These are phyloP conservation scores for Setipinna tenuifilis DNA, from an alignment of 2,797 vertebrate genomes.

Conservation along the genomic window DNA sequence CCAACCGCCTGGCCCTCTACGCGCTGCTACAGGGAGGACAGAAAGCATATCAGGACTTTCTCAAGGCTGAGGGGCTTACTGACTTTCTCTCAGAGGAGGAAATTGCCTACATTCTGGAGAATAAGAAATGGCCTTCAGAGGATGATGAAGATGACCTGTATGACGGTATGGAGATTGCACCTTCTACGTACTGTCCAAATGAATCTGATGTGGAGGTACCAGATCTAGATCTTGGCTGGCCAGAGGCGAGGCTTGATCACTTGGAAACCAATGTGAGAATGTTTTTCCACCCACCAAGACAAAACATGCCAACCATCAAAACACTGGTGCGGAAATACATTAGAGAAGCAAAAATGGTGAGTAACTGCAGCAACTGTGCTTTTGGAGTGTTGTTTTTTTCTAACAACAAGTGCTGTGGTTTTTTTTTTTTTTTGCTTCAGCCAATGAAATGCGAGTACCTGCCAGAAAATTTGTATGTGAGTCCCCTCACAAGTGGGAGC, in stretches of 20 bases:
- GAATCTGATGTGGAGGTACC: conserved; percentile 89
- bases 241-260: conserved; percentile 71
- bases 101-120: conserved; percentile 82
- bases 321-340: conserved; percentile 88
- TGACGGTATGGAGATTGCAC: conserved; percentile 58
- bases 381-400: neutral
- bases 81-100: conserved; percentile 87
- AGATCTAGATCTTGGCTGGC: conserved; percentile 91
- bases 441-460: neutral
- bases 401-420: neutral
- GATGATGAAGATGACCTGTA: conserved; percentile 60
- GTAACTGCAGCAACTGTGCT: neutral
- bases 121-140: conserved; percentile 70
- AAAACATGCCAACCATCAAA: conserved; percentile 86
- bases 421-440: too few relatives aligned
- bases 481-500: neutral
- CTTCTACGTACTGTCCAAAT: conserved; percentile 88
- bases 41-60: conserved; percentile 87
- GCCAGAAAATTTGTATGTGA: neutral
- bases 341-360: conserved; percentile 87
- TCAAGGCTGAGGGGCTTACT: conserved; percentile 81
- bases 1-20: conserved; percentile 88
- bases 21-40: conserved; percentile 83
- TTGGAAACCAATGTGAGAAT: conserved; percentile 83
- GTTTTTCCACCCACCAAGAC: conserved; percentile 88